Conservation (phyloP, 2,113 vertebrate genomes). For the Clarias magur region DNA sequence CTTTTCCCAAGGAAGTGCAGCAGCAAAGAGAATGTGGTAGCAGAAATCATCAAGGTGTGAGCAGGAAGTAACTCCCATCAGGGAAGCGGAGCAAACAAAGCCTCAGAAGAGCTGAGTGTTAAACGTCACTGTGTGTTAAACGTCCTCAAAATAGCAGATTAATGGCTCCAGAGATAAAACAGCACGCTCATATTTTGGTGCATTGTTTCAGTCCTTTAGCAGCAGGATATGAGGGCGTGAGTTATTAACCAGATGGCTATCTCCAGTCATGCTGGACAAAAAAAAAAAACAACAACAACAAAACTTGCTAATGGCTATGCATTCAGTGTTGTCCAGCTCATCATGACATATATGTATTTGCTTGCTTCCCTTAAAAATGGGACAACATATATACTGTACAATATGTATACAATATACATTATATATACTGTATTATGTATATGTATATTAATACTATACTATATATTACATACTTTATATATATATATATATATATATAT, state of each 20-base stretch:
- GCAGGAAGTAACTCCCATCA: constrained; percentile 8
- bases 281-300: neutral
- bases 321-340: neutral
- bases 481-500: too few species aligned
- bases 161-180: constrained; percentile 25
- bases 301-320: neutral
- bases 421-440: too few species aligned
- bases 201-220: constrained; percentile 32
- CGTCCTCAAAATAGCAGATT: constrained; percentile 41
- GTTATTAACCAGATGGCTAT: constrained; percentile 51
- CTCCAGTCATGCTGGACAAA: constrained; percentile 7
- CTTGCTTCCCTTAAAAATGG: neutral
- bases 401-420: too few species aligned
- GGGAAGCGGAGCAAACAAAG: constrained; percentile 19
- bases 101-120: constrained; percentile 25
- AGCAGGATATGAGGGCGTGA: constrained; percentile 48
- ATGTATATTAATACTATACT: too few species aligned
- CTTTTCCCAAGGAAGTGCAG: constrained; percentile 46
- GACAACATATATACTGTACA: neutral
- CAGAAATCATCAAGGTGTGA: constrained; percentile 36
- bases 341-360: neutral
- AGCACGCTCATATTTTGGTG: constrained; percentile 8
- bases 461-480: too few species aligned
- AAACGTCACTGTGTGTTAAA: constrained; percentile 34
- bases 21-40: constrained; percentile 31